Conservation (phyloP, 2,888 invertebrate species). For the Stratiomys singularior region DNA sequence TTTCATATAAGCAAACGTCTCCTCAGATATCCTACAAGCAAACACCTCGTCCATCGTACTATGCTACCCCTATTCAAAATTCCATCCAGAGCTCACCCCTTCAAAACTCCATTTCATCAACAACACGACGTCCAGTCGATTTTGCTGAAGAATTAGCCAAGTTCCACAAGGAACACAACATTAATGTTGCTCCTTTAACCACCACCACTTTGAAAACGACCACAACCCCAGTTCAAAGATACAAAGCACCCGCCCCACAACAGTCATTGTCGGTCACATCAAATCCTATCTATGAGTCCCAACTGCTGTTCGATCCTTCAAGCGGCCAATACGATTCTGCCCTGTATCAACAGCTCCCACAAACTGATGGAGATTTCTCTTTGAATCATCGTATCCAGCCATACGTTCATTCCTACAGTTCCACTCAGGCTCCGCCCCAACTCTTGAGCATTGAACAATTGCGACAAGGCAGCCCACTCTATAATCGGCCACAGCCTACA, state of each 20-base stretch:
- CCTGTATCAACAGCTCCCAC: slow-evolving; percentile 79
- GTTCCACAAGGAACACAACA: slow-evolving; percentile 69
- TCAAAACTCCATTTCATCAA: slow-evolving; percentile 58
- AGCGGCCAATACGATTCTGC: slow-evolving; percentile 83
- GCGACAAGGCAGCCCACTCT: slow-evolving; percentile 61
- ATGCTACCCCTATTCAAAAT: slow-evolving; percentile 46
- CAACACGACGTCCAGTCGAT: slow-evolving; percentile 67
- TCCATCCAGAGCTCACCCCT: no score
- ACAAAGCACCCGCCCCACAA: slow-evolving; percentile 54
- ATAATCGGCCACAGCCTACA: slow-evolving; percentile 56
- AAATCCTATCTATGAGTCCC: slow-evolving; percentile 80
- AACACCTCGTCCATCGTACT: slow-evolving; percentile 58
- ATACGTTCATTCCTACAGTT: slow-evolving; percentile 71
- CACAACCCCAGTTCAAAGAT: slow-evolving; percentile 32
- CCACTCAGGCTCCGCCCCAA: slow-evolving; percentile 65
- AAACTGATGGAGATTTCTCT: slow-evolving; percentile 76
- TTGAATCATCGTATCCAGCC: slow-evolving; percentile 80
- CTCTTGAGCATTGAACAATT: slow-evolving; percentile 72
- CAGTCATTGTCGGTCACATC: slow-evolving; percentile 64
- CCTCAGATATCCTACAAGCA: slow-evolving; percentile 58
- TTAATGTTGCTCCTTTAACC: slow-evolving; percentile 71
- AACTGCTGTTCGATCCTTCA: slow-evolving; percentile 79
- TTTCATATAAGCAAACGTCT: slow-evolving; percentile 65
- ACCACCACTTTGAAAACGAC: slow-evolving; percentile 59
- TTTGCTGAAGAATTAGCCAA: slow-evolving; percentile 81